Percentiles rank a stretch among this genome's conserved stretches.
Evolutionary conservation across 2,888 invertebrate species (phyloP).

Genomic region (Hyposoter dolosus): DNA sequence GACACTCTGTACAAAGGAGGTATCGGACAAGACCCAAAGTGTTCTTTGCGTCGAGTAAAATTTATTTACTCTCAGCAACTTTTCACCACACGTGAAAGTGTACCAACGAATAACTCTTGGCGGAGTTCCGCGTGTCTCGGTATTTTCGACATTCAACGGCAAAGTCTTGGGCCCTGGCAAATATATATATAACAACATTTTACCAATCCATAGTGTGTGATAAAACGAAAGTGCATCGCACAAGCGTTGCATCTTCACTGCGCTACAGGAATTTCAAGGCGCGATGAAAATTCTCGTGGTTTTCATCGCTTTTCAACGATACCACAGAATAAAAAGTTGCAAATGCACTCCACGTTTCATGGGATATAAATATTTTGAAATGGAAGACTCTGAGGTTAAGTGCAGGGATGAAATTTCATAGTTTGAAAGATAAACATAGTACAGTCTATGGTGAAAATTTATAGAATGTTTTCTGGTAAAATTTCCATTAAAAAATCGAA

Average conservation of each 20-base stretch:
- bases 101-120: constrained; percentile 5
- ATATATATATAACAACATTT: constrained; percentile 30
- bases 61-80: constrained; percentile 39
- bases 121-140: constrained; percentile 1
- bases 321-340: constrained; percentile 8
- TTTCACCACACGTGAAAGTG: constrained; percentile 10
- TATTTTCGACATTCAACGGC: constrained; percentile 18
- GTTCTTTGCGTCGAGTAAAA: constrained; percentile 55
- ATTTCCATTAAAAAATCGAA: not conserved
- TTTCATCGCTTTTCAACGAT: constrained; percentile 11
- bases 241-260: not conserved
- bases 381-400: not conserved
- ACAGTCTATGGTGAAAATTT: not conserved
- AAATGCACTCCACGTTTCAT: constrained; percentile 8
- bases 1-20: not conserved
- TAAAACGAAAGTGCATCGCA: constrained; percentile 47
- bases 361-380: not conserved
- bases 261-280: constrained; percentile 1
- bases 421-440: not conserved
- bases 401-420: constrained; percentile 39
- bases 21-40: constrained; percentile 33
- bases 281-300: constrained; percentile 37
- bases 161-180: not conserved
- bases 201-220: constrained; percentile 16
- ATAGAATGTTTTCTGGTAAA: not conserved